Conservation (phyloP, 1,140 invertebrate genomes). For the Oreohelix idahoensis region DNA sequence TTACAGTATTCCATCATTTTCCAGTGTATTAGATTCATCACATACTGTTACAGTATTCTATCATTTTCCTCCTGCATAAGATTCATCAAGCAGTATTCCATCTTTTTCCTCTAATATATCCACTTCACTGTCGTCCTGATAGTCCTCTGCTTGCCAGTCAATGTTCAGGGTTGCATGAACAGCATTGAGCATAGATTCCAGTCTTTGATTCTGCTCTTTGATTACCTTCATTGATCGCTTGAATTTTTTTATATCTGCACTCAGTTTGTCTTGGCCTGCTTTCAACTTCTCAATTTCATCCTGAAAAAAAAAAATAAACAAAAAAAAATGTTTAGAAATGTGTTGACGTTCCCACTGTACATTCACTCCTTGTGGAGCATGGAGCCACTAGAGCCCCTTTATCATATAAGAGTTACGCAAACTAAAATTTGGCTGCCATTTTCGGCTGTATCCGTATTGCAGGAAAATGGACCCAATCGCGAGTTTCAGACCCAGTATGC, state of each 20-base stretch:
- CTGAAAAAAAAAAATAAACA: conserved; percentile 47
- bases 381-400: too few species aligned
- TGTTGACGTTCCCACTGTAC: background rate
- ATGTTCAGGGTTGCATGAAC: conserved; percentile 53
- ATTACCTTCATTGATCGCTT: conserved; percentile 56
- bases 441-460: too few species aligned
- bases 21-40: too few species aligned
- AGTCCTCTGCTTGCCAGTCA: conserved; percentile 63
- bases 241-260: conserved; percentile 58
- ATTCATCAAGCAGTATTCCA: too few species aligned
- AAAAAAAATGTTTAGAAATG: conserved; percentile 12
- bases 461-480: too few species aligned
- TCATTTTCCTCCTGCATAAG: too few species aligned
- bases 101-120: conserved; percentile 8
- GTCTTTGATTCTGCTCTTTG: conserved; percentile 47
- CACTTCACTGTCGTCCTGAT: conserved; percentile 49
- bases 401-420: too few species aligned
- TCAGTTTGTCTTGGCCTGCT: conserved; percentile 65
- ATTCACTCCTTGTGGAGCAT: too few species aligned
- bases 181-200: conserved; percentile 63
- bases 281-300: conserved; percentile 66
- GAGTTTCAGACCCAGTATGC: too few species aligned
- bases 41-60: too few species aligned
- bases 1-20: too few species aligned
- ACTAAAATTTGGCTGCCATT: too few species aligned